These are phyloP conservation scores for Speoplatyrhinus poulsoni DNA, from an alignment of 2,113 vertebrate species.

Conservation along the genomic window DNA sequence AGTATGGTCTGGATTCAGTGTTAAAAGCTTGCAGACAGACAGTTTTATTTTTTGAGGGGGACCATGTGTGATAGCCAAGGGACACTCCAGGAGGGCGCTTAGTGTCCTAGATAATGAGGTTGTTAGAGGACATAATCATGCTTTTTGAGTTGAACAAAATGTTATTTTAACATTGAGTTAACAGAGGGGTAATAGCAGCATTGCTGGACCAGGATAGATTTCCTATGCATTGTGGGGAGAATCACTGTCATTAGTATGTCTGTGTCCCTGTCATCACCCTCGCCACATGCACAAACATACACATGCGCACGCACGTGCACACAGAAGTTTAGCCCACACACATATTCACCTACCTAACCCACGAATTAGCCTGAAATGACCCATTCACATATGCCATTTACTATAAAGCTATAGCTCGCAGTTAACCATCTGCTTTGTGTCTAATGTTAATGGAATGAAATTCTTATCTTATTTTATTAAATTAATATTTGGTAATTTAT, in stretches of 20 bases:
- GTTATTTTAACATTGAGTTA: conserved; percentile 36
- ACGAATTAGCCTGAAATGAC: conserved; percentile 22
- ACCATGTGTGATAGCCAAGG: conserved; percentile 16
- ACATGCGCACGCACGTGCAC: conserved; percentile 13
- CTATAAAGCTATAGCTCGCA: too few relatives aligned
- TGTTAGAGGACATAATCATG: conserved; percentile 47
- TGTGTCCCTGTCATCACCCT: conserved; percentile 57
- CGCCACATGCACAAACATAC: not conserved
- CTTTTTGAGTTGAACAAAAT: conserved; percentile 49
- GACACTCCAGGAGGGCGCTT: conserved; percentile 26
- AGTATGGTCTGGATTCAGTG: conserved; percentile 15
- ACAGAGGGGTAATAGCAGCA: conserved; percentile 50
- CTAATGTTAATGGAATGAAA: too few relatives aligned
- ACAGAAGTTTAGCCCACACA: conserved; percentile 51
- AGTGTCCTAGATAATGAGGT: conserved; percentile 25
- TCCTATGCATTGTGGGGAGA: conserved; percentile 58
- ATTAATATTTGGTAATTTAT: too few relatives aligned
- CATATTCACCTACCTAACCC: conserved; percentile 35
- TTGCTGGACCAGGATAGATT: conserved; percentile 39
- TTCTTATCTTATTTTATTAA: too few relatives aligned
- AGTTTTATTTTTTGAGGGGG: not conserved
- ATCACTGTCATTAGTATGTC: conserved; percentile 55
- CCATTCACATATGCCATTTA: too few relatives aligned
- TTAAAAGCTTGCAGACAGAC: conserved; percentile 12
- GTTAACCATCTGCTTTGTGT: too few relatives aligned